phyloP scores from a whole-genome alignment of 2,888 invertebrate species.

The Amaurobius ferox region DNA sequence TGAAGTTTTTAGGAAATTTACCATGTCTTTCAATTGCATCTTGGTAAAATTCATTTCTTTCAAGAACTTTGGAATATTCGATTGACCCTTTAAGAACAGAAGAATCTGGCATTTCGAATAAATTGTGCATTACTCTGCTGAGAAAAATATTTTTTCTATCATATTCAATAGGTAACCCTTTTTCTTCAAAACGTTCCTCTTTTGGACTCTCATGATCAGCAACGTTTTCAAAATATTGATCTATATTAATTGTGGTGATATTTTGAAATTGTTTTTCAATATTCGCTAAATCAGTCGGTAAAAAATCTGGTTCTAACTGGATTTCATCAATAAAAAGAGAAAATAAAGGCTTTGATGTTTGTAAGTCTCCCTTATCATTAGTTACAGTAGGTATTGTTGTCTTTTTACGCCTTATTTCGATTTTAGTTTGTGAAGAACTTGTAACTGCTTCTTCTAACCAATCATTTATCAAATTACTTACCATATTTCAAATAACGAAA shows the following conservation, averaged over 20 bases:
- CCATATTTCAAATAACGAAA: not conserved
- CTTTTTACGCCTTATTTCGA: slow-evolving; percentile 28
- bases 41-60: slow-evolving; percentile 39
- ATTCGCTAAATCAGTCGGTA: slow-evolving; percentile 30
- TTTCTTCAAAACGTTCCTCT: not conserved
- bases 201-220: not conserved
- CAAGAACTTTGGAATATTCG: slow-evolving; percentile 33
- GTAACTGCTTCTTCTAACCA: slow-evolving; percentile 57
- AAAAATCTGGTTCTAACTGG: slow-evolving; percentile 43
- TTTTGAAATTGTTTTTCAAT: slow-evolving; percentile 31
- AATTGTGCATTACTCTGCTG: slow-evolving; percentile 27
- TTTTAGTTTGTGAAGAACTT: not conserved
- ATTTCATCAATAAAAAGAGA: slow-evolving; percentile 16
- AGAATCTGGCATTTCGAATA: slow-evolving; percentile 46
- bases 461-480: slow-evolving; percentile 33
- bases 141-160: slow-evolving; percentile 55
- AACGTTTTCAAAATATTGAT: not conserved
- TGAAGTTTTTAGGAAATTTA: not conserved
- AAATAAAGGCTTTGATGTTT: slow-evolving; percentile 56
- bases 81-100: slow-evolving; percentile 36
- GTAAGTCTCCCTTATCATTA: slow-evolving; percentile 23
- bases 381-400: slow-evolving; percentile 30
- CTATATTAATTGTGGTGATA: not conserved
- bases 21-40: slow-evolving; percentile 7
- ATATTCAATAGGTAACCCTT: slow-evolving; percentile 20